Evolutionary conservation across 2,888 invertebrate species (phyloP), one percentile per base, ranked within the genome.

Genomic region (Limenitis camilla): DNA sequence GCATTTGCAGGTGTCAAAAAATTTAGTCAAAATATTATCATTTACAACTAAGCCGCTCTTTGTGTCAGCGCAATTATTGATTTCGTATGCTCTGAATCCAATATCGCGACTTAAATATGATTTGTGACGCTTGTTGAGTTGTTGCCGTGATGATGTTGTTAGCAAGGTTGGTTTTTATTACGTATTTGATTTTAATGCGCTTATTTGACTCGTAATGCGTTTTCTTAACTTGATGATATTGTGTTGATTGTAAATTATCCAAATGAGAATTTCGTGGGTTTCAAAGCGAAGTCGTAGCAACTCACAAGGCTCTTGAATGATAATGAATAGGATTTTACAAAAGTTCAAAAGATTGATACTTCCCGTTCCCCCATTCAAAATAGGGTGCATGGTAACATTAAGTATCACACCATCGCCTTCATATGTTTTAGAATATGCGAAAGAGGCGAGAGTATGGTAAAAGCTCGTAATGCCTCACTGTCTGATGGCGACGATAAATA

Each of bases 11-110:
- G 68, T 74, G 74, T 71, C 71, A 68, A 72, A 3, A 75, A 72
- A 56, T 62, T 62, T 61, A 54, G 59, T 62, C 53, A 63, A 67
- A 67, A 65, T 59, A 57, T 58, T 56, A 57, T 65, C 59, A 61
- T 56, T 59, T 60, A 56, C 63, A 61, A 64, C 67, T 68, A 67
- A 68, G 59, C 66, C 68, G 62, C 60, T 66, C 68, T 69, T 75
- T 73, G 69, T 66, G 64, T 65, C 59, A 63, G 65, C 66, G 75
- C 72, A 81, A 86, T 86, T 84, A 85, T 75, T 81, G 76, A 86
- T 85, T 85, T 76, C 58, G 76, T 81, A 85, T 81, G 86, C 74
- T 64, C 73, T 78, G 74, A 78, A 78, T 78, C 74, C 80, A 81
- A 84, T 81, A 79, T 72, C 61, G 69, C 66, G 72, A 69, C 67